Evolutionary conservation across 35 echinoderm and acorn worm genomes (phyloP).

Genomic region (Ptychodera flava): DNA sequence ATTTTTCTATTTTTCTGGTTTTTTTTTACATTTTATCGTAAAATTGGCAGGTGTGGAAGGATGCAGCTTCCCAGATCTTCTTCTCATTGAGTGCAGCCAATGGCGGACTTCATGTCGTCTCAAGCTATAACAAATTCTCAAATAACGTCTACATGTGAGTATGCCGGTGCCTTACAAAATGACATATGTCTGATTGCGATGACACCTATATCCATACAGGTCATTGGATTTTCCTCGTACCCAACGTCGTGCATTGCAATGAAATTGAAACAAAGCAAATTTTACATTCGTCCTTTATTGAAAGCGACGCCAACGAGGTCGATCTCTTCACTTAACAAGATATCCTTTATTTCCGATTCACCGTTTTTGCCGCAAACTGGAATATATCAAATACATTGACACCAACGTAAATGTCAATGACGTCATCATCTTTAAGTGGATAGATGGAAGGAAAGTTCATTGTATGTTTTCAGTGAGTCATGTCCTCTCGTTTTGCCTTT

Average conservation of each 20-base stretch:
- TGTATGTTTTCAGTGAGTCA: background rate
- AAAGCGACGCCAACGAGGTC: background rate
- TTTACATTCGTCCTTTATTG: background rate
- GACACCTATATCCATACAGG: background rate
- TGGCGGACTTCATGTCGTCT: no score
- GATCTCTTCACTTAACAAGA: background rate
- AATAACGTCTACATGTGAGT: slow-evolving; percentile 77
- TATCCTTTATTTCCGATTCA: background rate
- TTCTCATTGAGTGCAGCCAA: no score
- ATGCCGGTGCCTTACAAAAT: background rate
- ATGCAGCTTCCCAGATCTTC: slow-evolving; percentile 86
- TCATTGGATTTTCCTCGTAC: background rate
- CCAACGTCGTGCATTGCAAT: background rate
- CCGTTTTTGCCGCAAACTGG: background rate
- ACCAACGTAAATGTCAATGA: background rate
- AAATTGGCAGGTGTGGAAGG: slow-evolving; percentile 93
- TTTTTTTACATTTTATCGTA: slow-evolving; percentile 17
- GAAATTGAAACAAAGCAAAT: background rate
- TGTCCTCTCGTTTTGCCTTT: background rate
- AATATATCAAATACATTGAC: background rate
- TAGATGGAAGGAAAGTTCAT: background rate
- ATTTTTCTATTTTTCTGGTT: background rate
- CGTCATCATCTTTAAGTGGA: background rate
- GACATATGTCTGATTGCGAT: background rate
- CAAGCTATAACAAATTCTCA: slow-evolving; percentile 75